Evolutionary conservation across 2,888 invertebrate genomes (phyloP).

Genomic region (Epinotia demarniana): DNA sequence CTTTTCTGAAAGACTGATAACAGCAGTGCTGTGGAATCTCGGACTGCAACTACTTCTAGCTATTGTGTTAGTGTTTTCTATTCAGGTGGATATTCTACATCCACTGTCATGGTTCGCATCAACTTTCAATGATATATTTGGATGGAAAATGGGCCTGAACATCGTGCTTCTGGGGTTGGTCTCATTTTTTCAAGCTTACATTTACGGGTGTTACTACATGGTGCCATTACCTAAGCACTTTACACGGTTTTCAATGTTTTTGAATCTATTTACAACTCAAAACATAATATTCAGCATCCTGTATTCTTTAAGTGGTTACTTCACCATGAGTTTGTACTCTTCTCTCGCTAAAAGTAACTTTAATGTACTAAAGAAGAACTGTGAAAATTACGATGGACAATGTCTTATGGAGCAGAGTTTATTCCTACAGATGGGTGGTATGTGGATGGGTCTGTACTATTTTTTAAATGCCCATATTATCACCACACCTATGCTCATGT

Average conservation of each 20-base stretch:
- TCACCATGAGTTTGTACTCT: constrained; percentile 88
- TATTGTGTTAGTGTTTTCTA: constrained; percentile 78
- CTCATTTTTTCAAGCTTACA: constrained; percentile 88
- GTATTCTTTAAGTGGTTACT: constrained; percentile 87
- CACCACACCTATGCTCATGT: constrained; percentile 84
- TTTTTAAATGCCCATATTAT: constrained; percentile 85
- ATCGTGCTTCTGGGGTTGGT: constrained; percentile 86
- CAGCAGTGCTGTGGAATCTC: constrained; percentile 86
- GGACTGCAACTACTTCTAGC: constrained; percentile 82
- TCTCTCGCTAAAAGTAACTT: constrained; percentile 86
- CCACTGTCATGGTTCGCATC: constrained; percentile 87
- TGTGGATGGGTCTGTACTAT: constrained; percentile 86
- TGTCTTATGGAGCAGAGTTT: constrained; percentile 88
- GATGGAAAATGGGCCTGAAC: constrained; percentile 87
- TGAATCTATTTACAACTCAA: constrained; percentile 86
- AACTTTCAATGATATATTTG: constrained; percentile 84
- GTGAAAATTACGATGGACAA: constrained; percentile 74
- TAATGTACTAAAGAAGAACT: constrained; percentile 78
- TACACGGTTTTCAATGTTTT: constrained; percentile 87
- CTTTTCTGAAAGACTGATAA: constrained; percentile 84
- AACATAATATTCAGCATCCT: constrained; percentile 83
- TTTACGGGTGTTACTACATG: constrained; percentile 89
- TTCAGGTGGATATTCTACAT: constrained; percentile 86
- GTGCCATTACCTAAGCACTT: constrained; percentile 85
- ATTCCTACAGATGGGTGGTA: constrained; percentile 87